These are phyloP conservation scores for Elysia chlorotica DNA, from an alignment of 1,140 invertebrate species.

Conservation along the genomic window DNA sequence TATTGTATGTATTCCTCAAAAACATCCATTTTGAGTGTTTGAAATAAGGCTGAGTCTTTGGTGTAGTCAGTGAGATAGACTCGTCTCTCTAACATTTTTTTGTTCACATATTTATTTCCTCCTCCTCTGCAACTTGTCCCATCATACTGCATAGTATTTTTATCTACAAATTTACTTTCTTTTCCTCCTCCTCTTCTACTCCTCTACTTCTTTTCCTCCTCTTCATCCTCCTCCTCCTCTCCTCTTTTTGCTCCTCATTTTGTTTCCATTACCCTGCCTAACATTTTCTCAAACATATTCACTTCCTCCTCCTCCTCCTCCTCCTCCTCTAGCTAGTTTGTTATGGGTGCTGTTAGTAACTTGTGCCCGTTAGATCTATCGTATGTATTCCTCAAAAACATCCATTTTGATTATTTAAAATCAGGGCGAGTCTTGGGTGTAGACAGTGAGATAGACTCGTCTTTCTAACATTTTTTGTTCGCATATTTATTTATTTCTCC, in stretches of 20 bases:
- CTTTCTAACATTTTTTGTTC: neutral
- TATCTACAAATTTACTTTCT: neutral
- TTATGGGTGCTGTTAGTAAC: neutral
- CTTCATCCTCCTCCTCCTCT: neutral
- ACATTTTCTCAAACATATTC: neutral
- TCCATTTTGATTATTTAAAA: neutral
- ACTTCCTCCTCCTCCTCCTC: no score
- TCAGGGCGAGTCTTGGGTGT: neutral
- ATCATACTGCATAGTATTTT: no score
- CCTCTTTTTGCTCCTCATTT: neutral
- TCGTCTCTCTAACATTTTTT: neutral
- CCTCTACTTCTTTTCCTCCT: neutral
- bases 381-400: neutral
- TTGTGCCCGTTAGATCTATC: no score
- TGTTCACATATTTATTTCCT: neutral
- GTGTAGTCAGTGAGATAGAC: neutral
- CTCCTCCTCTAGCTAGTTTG: no score
- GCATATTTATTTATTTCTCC: neutral
- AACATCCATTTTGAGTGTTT: neutral
- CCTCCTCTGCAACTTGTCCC: neutral
- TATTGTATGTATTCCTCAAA: neutral
- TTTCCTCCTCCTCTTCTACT: neutral
- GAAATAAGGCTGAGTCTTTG: neutral
- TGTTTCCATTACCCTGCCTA: neutral
- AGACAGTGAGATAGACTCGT: neutral